Evolutionary conservation across 2,888 invertebrate genomes (phyloP).

Genomic region (Aleiodes alternator): DNA sequence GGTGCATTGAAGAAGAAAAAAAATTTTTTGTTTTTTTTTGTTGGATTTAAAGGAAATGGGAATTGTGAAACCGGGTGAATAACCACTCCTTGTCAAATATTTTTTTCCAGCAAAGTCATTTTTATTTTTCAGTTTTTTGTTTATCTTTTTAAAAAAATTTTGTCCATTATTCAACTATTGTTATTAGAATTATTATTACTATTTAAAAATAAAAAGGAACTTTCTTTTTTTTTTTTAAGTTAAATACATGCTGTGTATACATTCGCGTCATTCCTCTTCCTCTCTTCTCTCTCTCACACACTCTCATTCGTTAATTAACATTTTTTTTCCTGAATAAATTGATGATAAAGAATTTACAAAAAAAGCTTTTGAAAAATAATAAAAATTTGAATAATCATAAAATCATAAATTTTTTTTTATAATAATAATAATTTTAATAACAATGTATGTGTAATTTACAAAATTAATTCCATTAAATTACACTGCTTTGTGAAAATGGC

Average conservation of each 20-base stretch:
- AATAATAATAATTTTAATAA: constrained; percentile 37
- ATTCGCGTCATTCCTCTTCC: constrained; percentile 40
- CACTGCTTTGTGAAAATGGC: constrained; percentile 1
- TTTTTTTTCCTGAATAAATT: too few relatives aligned
- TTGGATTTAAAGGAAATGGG: constrained; percentile 60
- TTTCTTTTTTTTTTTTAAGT: constrained; percentile 17
- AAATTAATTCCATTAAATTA: constrained; percentile 5
- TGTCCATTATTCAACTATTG: constrained; percentile 48
- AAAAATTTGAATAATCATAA: constrained; percentile 35
- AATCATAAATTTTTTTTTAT: constrained; percentile 35
- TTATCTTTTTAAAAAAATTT: constrained; percentile 47
- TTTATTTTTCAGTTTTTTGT: constrained; percentile 62
- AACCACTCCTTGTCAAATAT: constrained; percentile 72
- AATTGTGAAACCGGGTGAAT: constrained; percentile 70
- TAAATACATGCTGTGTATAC: constrained; percentile 57
- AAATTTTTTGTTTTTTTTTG: not conserved
- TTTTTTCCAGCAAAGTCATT: constrained; percentile 71
- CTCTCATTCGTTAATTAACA: constrained; percentile 49
- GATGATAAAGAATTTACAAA: not conserved
- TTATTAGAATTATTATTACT: constrained; percentile 50
- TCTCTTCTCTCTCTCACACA: constrained; percentile 38
- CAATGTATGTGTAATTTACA: constrained; percentile 25
- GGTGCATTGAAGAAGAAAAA: constrained; percentile 30
- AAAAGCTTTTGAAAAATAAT: constrained; percentile 40
- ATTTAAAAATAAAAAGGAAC: constrained; percentile 20